Evolutionary conservation across 2,888 invertebrate genomes (phyloP), one percentile per base, ranked within the genome.

Genomic region (Cephus pygmeus): DNA sequence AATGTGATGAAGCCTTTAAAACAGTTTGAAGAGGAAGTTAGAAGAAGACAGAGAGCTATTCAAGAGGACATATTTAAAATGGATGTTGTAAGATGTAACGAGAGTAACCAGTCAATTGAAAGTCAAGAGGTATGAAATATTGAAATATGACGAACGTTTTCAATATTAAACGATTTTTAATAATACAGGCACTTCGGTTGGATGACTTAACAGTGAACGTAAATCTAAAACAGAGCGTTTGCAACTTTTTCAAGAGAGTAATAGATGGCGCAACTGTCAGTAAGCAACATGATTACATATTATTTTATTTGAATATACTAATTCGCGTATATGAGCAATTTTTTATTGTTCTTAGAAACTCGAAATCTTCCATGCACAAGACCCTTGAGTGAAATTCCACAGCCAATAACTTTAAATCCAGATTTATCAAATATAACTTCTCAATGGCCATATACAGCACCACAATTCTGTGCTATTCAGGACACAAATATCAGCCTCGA

Each of bases 41-140:
- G 81, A 77, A 79, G 69, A 68, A 80, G 83, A 23, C 85, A 87
- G 69, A 80, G 80, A 34, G 84, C 82, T 30, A 81, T 88, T 80
- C 85, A 85, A 71, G 83, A 83, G 69, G 86, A 88, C 78, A 88
- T 85, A 82, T 79, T 82, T 74, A 85, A 85, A 78, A 89, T 88
- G 87, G 85, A 89, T 81, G 81, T 85, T 71, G 86, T 88, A 12
- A 75, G 74, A 33, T 78, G 34, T 73, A 80, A 82, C 33, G 83
- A 85, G 69, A 77, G 82, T 40, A 78, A 78, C 34, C 73, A 78
- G 30, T n/a, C 69, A 3, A 34, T 75, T 34, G 36, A 73, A 76
- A 73, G 75, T 56, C 73, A 76, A 69, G 68, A 35, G 68, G 36
- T 69, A 73, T 69, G 12, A 74, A 73, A 34, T 69, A 73, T 34